Percentiles rank a stretch among this genome's conserved stretches.
These are phyloP conservation scores for Amblyornis subalaris DNA, from an alignment of 2,113 vertebrate genomes.

Conservation along the genomic window DNA sequence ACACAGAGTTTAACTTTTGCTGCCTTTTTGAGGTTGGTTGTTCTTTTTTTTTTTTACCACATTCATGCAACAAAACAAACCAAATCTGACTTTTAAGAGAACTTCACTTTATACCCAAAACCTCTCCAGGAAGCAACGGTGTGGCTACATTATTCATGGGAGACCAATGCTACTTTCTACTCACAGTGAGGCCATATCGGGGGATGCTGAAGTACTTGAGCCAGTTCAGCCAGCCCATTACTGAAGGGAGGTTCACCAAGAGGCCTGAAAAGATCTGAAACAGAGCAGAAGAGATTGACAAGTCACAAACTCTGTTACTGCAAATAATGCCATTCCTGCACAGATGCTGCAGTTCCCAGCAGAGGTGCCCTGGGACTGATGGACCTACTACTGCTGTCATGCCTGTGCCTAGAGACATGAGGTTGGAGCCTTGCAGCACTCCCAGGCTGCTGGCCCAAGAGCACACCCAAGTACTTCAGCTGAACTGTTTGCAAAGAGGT, in stretches of 20 bases:
- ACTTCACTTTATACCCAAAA: not conserved
- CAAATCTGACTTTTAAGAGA: not conserved
- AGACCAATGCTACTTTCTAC: not conserved
- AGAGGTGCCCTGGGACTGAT: not conserved
- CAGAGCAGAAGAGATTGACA: not conserved
- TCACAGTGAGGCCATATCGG: constrained; percentile 63
- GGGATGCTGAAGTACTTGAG: constrained; percentile 71
- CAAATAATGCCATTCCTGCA: not conserved
- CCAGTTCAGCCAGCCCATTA: constrained; percentile 69
- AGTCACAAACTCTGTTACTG: not conserved
- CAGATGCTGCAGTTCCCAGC: not conserved
- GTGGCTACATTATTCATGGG: not conserved
- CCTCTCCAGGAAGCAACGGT: not conserved
- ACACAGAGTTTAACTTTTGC: not conserved
- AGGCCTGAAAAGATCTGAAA: constrained; percentile 70
- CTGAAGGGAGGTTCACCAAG: constrained; percentile 64
- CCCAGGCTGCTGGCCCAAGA: not conserved
- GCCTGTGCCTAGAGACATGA: not conserved
- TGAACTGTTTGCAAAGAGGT: not conserved
- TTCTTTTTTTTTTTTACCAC: not conserved
- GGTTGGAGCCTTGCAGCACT: not conserved
- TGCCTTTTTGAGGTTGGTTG: not conserved
- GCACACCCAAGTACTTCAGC: not conserved
- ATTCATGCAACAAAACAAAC: not conserved
- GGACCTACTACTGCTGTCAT: not conserved